A percentile compares a stretch with the other conserved stretches of the same genome.
phyloP scores from a whole-genome alignment of 2,888 invertebrate species.

The Drosophila ustulata region DNA sequence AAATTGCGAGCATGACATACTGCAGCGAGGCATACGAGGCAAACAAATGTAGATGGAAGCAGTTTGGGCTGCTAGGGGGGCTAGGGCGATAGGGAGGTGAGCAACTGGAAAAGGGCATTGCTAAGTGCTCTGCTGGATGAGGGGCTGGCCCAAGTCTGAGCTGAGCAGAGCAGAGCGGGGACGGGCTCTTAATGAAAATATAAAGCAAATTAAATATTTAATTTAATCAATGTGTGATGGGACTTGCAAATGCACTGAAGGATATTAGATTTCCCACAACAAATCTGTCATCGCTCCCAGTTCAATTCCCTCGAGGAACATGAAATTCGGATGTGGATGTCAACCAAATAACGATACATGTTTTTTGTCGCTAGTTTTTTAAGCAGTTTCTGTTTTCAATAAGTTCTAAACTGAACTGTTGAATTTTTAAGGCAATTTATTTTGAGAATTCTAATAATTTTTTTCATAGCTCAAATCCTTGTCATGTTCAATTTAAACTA shows the following conservation, averaged over 20 bases:
- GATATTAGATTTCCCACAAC: constrained; percentile 37
- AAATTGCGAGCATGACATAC: constrained; percentile 70
- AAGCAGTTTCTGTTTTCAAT: background rate
- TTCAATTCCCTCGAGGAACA: constrained; percentile 19
- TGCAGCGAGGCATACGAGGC: constrained; percentile 33
- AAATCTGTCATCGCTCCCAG: constrained; percentile 19
- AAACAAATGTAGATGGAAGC: constrained; percentile 57
- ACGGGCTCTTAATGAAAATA: constrained; percentile 54
- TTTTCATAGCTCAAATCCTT: no score
- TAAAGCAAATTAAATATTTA: constrained; percentile 64
- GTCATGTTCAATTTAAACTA: no score
- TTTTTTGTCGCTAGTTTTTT: background rate
- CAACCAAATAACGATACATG: background rate
- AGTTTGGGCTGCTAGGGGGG: constrained; percentile 7
- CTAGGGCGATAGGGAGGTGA: background rate
- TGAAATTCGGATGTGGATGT: constrained; percentile 4
- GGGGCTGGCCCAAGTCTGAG: background rate
- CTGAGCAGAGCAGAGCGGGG: background rate
- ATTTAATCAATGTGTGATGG: constrained; percentile 48
- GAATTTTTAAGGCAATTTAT: background rate
- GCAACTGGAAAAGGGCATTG: constrained; percentile 23
- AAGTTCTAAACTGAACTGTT: background rate
- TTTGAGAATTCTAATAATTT: background rate
- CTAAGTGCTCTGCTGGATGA: constrained; percentile 25
- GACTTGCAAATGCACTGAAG: constrained; percentile 15